Evolutionary conservation across 2,888 invertebrate species (phyloP), one percentile per base, ranked within the genome.

Genomic region (Lissonota sp.): DNA sequence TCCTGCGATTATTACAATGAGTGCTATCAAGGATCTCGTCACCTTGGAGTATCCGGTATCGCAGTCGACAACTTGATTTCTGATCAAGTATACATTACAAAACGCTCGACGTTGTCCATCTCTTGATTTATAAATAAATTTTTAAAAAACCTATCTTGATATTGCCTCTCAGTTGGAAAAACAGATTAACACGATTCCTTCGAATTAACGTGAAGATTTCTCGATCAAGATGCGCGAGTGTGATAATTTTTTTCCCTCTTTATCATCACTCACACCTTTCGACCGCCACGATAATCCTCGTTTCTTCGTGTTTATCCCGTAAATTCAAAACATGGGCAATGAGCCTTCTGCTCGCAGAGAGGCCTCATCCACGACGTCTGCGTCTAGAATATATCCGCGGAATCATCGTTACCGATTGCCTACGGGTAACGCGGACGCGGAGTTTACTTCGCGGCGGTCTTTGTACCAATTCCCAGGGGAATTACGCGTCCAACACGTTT

Each of bases 381-480:
- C 46, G 16, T 16, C 14, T 62, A 67, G 66, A 70, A 75, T 26
- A 67, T 63, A 72, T 80, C 72, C 71, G 75, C 77, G 75, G 26
- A 82, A 79, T 82, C 74, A 78, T 82, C 81, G 81, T 82, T 82
- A 79, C 74, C 71, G 78, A 74, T 71, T 74, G 70, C 37, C 55
- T 69, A 63, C 67, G 79, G 49, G 63, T 26, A 74, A 57, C 39
- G 57, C 51, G 78, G 60, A 40, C 67, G 69, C 39, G 80, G 64
- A 16, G 62, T 37, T 70, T 57, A 58, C 70, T 71, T 49, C 64
- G 64, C 77, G 77, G 74, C 66, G 70, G 62, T 60, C 81, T 78
- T 67, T 67, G 81, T 82, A 82, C 70, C 81, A 79, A 75, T 82
- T 82, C 81, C 78, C 81, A 82, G 78, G 81, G 81, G 81, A 78